Conservation (phyloP, 2,888 invertebrate species). For the Mesoligia furuncula region DNA sequence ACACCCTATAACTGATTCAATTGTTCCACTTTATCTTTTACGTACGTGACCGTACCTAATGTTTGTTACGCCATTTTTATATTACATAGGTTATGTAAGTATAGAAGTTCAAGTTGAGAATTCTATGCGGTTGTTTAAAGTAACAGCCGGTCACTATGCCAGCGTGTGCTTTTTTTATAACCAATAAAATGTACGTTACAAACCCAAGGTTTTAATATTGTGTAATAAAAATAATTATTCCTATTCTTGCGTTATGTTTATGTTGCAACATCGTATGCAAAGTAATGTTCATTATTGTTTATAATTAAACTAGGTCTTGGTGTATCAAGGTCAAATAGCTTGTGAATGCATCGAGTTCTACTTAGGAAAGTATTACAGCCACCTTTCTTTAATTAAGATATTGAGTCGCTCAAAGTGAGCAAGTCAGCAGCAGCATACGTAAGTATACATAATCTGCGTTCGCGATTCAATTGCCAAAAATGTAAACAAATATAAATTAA, state of each 20-base stretch:
- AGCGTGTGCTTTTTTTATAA: constrained; percentile 35
- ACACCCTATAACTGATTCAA: constrained; percentile 16
- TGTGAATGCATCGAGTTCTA: constrained; percentile 2
- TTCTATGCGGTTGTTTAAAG: constrained; percentile 28
- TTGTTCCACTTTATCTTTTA: constrained; percentile 2
- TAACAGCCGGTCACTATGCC: constrained; percentile 28
- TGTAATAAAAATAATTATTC: constrained; percentile 42
- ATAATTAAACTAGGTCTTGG: constrained; percentile 29
- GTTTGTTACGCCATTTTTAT: constrained; percentile 34
- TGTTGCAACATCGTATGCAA: constrained; percentile 29
- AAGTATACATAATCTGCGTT: no score
- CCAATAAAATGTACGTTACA: constrained; percentile 32
- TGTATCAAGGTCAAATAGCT: constrained; percentile 22
- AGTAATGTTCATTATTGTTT: constrained; percentile 34
- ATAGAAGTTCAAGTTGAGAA: constrained; percentile 49
- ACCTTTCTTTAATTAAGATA: not conserved
- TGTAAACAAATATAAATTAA: no score
- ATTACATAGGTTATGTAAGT: constrained; percentile 41
- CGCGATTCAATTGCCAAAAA: no score
- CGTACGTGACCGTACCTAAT: not conserved
- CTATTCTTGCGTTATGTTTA: constrained; percentile 33
- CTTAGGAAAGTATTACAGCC: not conserved
- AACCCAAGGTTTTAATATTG: constrained; percentile 32
- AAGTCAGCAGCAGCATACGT: no score
- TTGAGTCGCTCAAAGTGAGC: not conserved